phyloP scores from a whole-genome alignment of 2,888 invertebrate genomes.

The Sinhomidia bicolor region DNA sequence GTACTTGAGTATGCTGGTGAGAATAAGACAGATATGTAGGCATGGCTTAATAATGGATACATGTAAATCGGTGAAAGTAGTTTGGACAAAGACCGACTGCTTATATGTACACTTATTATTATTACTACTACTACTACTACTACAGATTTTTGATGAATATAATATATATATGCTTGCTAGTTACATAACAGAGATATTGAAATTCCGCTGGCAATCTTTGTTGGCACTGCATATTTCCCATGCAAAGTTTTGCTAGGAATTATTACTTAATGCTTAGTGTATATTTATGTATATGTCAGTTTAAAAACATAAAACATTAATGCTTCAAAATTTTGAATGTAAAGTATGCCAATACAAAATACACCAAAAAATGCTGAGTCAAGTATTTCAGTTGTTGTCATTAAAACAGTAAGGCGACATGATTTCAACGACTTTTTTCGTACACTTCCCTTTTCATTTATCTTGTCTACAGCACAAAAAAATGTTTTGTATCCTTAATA shows the following conservation, averaged over 20 bases:
- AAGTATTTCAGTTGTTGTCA: background rate
- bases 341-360: background rate
- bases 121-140: too few relatives aligned
- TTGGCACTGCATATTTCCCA: too few relatives aligned
- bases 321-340: background rate
- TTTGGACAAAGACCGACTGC: background rate
- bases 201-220: too few relatives aligned
- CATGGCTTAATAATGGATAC: background rate
- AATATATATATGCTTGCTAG: too few relatives aligned
- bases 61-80: constrained; percentile 15
- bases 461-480: too few relatives aligned
- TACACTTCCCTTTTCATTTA: background rate
- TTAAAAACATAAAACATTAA: background rate
- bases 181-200: too few relatives aligned
- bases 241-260: too few relatives aligned
- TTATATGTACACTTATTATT: background rate
- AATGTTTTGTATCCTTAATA: background rate
- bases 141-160: too few relatives aligned
- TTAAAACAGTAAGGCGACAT: too few relatives aligned
- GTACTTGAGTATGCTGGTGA: background rate
- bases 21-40: background rate
- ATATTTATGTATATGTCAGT: too few relatives aligned
- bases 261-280: too few relatives aligned
- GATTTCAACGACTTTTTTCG: background rate
- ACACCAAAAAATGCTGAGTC: background rate